A percentile compares a stretch with the other conserved stretches of the same genome.
Evolutionary conservation across 2,113 vertebrate species (phyloP).

Genomic region (Genyomyrus donnyi): DNA sequence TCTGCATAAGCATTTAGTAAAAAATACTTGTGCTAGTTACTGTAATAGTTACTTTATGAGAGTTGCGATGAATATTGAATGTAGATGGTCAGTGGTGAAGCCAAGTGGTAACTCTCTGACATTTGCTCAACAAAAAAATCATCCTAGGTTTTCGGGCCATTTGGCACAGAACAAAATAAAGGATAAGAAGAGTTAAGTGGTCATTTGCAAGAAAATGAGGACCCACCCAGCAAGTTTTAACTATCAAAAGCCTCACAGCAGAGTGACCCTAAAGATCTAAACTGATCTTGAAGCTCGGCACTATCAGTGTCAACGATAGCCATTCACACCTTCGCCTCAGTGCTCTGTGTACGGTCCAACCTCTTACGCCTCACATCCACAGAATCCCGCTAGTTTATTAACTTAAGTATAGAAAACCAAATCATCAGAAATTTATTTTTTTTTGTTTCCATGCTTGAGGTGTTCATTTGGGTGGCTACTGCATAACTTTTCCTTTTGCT

Average conservation of each 20-base stretch:
- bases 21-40: too few relatives aligned
- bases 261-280: not conserved
- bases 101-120: conserved; percentile 37
- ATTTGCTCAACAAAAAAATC: conserved; percentile 5
- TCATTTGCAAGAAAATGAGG: conserved; percentile 47
- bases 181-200: conserved; percentile 34
- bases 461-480: not conserved
- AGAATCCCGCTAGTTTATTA: not conserved
- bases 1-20: not conserved
- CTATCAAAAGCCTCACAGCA: not conserved
- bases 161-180: conserved; percentile 39
- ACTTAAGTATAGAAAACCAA: not conserved
- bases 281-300: not conserved
- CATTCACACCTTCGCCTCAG: not conserved
- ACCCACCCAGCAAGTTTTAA: conserved; percentile 26
- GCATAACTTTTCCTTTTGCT: not conserved
- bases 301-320: conserved; percentile 9
- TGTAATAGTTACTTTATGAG: not conserved
- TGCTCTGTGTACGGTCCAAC: not conserved
- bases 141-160: conserved; percentile 1
- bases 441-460: not conserved
- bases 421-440: not conserved
- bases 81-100: conserved; percentile 27
- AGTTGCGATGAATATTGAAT: not conserved
- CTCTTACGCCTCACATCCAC: not conserved